Conservation (phyloP, 2,797 vertebrate species). For the Manis crassicaudata region DNA sequence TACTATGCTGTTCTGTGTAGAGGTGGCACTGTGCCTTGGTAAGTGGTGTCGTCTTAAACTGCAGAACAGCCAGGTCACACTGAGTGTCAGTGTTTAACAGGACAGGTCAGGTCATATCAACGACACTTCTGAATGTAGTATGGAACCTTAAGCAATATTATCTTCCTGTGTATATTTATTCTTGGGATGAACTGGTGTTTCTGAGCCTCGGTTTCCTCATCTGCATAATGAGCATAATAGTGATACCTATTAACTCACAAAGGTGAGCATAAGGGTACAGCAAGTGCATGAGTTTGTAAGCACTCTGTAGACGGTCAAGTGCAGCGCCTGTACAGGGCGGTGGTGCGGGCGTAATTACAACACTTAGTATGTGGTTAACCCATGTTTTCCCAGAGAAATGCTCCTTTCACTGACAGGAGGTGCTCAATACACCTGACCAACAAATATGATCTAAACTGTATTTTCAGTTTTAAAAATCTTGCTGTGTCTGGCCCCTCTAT, state of each 20-base stretch:
- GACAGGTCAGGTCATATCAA: background rate
- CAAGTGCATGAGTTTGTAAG: background rate
- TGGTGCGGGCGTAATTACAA: background rate
- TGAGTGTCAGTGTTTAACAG: background rate
- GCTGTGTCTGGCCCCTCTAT: background rate
- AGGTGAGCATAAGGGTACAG: background rate
- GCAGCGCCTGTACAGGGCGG: background rate
- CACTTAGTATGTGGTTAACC: background rate
- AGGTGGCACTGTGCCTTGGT: background rate
- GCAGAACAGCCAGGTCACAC: background rate
- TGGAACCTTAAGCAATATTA: background rate
- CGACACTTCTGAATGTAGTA: background rate
- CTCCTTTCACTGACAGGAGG: background rate
- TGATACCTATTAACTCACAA: background rate
- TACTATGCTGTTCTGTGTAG: background rate
- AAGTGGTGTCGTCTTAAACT: background rate
- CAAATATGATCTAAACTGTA: background rate
- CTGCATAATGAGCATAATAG: background rate
- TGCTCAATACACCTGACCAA: background rate
- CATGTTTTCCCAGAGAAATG: background rate
- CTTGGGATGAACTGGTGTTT: background rate
- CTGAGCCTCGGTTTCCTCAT: background rate
- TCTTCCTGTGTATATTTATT: background rate
- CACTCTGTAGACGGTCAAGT: background rate
- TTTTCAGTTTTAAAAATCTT: slow-evolving; percentile 12